Evolutionary conservation across 2,888 invertebrate genomes (phyloP).

Genomic region (Temnothorax unifasciatus): DNA sequence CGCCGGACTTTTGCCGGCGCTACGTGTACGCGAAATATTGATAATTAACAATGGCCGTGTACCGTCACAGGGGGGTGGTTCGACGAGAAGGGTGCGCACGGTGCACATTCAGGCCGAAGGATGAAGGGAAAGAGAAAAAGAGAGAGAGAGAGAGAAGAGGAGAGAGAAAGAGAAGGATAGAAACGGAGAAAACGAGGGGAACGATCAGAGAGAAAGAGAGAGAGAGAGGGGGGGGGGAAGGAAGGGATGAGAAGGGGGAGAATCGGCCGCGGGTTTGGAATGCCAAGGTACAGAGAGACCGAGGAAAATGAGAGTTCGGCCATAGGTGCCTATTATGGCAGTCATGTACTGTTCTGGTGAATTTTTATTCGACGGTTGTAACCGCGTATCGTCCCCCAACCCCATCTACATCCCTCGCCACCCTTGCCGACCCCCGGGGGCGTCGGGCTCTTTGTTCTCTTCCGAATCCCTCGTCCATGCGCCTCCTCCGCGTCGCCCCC

Average conservation of each 20-base stretch:
- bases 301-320: conserved; percentile 78
- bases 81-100: conserved; percentile 68
- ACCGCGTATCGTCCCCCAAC: conserved; percentile 75
- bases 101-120: conserved; percentile 64
- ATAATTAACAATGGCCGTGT: conserved; percentile 86
- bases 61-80: conserved; percentile 75
- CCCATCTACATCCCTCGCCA: conserved; percentile 50
- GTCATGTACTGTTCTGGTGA: conserved; percentile 80
- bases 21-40: conserved; percentile 84
- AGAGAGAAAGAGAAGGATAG: conserved; percentile 49
- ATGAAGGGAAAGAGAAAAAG: conserved; percentile 55
- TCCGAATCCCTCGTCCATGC: conserved; percentile 72
- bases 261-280: conserved; percentile 72
- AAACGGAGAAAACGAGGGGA: conserved; percentile 62
- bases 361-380: conserved; percentile 83
- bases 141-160: conserved; percentile 11
- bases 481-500: conserved; percentile 69
- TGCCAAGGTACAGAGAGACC: conserved; percentile 75
- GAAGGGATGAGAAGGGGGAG: conserved; percentile 62
- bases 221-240: conserved; percentile 38
- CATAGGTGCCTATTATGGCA: conserved; percentile 80
- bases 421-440: conserved; percentile 69
- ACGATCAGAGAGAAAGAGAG: conserved; percentile 47
- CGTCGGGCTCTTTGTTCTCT: conserved; percentile 81
- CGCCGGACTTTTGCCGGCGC: conserved; percentile 77